A percentile compares a stretch with the other conserved stretches of the same genome.
Conservation (phyloP, 2,888 invertebrate genomes). For the Volucella inanis region DNA sequence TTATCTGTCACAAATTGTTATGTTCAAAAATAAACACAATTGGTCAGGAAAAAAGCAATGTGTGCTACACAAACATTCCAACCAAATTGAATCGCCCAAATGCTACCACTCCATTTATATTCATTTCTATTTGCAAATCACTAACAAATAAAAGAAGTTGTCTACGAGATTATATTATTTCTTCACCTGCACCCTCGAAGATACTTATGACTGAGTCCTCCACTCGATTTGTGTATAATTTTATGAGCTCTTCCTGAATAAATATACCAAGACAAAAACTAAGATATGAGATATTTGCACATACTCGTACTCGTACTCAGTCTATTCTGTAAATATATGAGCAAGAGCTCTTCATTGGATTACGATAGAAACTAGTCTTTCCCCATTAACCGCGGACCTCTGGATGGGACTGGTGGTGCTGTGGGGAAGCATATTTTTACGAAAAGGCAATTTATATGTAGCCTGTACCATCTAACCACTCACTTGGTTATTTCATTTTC, state of each 20-base stretch:
- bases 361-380: conserved; percentile 22
- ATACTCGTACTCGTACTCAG: too few relatives aligned
- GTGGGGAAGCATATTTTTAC: conserved; percentile 22
- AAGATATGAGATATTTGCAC: too few relatives aligned
- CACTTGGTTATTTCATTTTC: neutral
- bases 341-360: neutral
- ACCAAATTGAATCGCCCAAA: neutral
- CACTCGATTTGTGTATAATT: conserved; percentile 16
- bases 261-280: neutral
- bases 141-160: neutral
- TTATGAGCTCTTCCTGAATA: conserved; percentile 1
- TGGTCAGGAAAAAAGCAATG: too few relatives aligned
- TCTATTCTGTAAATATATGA: neutral
- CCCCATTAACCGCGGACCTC: neutral
- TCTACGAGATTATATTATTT: neutral
- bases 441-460: conserved; percentile 21
- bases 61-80: neutral
- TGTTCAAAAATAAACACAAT: neutral
- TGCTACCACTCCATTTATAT: neutral
- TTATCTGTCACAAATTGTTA: neutral
- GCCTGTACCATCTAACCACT: neutral
- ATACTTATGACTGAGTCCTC: neutral
- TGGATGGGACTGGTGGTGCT: neutral
- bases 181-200: neutral
- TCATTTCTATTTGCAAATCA: conserved; percentile 9